A percentile compares a stretch with the other conserved stretches of the same genome.
These are phyloP conservation scores for Ypsolopha sequella DNA, from an alignment of 2,888 invertebrate genomes.

Conservation along the genomic window DNA sequence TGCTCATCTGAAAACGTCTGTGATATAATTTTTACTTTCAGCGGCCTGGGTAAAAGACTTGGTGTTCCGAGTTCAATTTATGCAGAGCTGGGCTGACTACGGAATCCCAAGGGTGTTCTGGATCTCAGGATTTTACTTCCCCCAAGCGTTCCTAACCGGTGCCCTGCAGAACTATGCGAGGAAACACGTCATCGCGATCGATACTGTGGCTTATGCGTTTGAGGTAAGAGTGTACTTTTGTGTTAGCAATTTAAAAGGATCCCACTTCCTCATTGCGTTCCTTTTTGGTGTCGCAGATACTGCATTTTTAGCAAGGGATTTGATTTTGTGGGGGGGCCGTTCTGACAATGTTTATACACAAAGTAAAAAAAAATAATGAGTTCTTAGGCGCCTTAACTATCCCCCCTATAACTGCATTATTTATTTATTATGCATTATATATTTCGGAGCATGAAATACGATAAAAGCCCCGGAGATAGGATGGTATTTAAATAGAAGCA, in stretches of 20 bases:
- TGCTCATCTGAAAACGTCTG: background rate
- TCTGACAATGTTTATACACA: too few species aligned
- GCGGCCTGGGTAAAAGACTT: constrained; percentile 78
- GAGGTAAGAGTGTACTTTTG: constrained; percentile 43
- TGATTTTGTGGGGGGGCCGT: too few species aligned
- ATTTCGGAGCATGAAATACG: too few species aligned
- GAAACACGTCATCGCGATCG: constrained; percentile 82
- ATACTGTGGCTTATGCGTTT: constrained; percentile 74
- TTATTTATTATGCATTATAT: too few species aligned
- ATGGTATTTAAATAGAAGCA: too few species aligned
- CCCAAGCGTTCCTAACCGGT: constrained; percentile 87
- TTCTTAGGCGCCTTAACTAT: too few species aligned
- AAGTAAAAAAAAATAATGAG: too few species aligned
- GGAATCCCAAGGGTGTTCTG: constrained; percentile 84
- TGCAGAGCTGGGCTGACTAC: constrained; percentile 73
- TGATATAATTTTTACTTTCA: constrained; percentile 19
- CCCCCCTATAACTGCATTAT: too few species aligned
- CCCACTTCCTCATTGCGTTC: constrained; percentile 1
- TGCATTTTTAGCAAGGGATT: too few species aligned
- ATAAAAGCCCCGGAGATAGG: too few species aligned
- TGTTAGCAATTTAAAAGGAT: background rate
- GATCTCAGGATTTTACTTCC: constrained; percentile 90
- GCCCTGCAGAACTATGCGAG: constrained; percentile 87
- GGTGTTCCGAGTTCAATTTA: constrained; percentile 72
- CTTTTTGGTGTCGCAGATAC: background rate